Evolutionary conservation across 1,140 invertebrate genomes (phyloP), one percentile per base, ranked within the genome.

Genomic region (Drosophila biarmipes): DNA sequence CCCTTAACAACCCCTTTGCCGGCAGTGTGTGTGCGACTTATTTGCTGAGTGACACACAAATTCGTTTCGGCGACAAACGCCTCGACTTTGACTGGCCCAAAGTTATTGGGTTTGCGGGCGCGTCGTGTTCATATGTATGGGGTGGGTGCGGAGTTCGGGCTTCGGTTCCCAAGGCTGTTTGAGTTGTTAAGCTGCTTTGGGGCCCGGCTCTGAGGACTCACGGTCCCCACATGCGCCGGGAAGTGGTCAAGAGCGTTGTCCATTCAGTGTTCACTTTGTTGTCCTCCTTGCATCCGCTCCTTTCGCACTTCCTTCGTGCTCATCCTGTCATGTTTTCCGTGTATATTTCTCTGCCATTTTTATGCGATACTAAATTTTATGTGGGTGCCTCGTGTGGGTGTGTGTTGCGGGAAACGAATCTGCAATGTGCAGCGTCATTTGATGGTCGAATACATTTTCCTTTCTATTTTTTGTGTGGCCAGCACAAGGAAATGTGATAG

Each of bases 151-250:
- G 14, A 5, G 6, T 12, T 42, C 14, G 1, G 19, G 29, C 4
- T 31, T 29, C 40, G 58, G 17, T 35, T 51, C 27, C 63, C 49
- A 78, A 82, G 80, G 76, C 77, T 80, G 81, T 86, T 69, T 73
- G 72, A 86, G 80, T 73, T 80, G 80, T 77, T 86, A 84, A 84
- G 80, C 81, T 84, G 77, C 77, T 86, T 84, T 76, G 56, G 66
- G 72, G 59, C 8, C 38, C 1, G 46, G 48, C 53, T 27, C 38
- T 53, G 55, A 43, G 38, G 42, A 34, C 40, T 11, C 19, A 1
- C 7, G 5, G 5, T 8, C 40, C 40, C 12, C 34, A 56, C 59
- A 34, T 53, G 64, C 37, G 62, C 62, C 45, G 55, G 53, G 63
- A 84, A 79, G 80, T 75, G 73, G 71, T 72, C 80, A 80, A 85